Evolutionary conservation across 2,888 invertebrate genomes (phyloP).

Genomic region (Acrobasis repandana): DNA sequence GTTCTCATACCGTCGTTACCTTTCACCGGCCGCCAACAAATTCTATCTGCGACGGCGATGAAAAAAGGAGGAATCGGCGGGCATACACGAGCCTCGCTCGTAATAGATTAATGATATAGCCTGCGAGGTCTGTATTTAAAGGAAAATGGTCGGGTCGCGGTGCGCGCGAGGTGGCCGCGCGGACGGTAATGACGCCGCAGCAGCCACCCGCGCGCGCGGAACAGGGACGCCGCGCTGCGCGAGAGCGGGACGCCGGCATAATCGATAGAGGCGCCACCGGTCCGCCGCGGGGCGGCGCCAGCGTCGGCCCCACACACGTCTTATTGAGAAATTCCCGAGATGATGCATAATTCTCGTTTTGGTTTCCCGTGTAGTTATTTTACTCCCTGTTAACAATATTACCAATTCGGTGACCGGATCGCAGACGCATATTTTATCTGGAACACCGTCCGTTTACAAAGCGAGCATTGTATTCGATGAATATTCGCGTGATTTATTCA

Average conservation of each 20-base stretch:
- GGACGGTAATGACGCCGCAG: slow-evolving; percentile 50
- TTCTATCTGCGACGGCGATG: slow-evolving; percentile 50
- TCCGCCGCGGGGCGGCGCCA: slow-evolving; percentile 73
- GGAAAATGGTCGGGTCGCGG: slow-evolving; percentile 50
- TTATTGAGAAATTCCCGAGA: slow-evolving; percentile 81
- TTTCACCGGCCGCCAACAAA: slow-evolving; percentile 66
- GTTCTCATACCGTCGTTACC: slow-evolving; percentile 66
- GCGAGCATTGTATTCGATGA: slow-evolving; percentile 48
- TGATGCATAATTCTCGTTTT: slow-evolving; percentile 77
- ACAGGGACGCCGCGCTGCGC: slow-evolving; percentile 48
- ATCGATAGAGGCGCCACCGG: slow-evolving; percentile 73
- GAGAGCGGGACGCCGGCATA: slow-evolving; percentile 45
- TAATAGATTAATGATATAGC: slow-evolving; percentile 82
- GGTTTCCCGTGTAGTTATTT: slow-evolving; percentile 71
- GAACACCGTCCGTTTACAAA: slow-evolving; percentile 44
- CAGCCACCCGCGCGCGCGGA: slow-evolving; percentile 62
- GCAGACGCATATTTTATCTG: slow-evolving; percentile 74
- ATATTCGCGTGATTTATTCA: slow-evolving; percentile 56
- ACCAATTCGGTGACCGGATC: slow-evolving; percentile 72
- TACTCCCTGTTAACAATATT: slow-evolving; percentile 80
- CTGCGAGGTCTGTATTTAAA: slow-evolving; percentile 69
- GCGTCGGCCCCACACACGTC: slow-evolving; percentile 74
- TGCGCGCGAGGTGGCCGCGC: slow-evolving; percentile 50
- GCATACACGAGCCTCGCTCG: slow-evolving; percentile 64
- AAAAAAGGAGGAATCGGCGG: slow-evolving; percentile 63